A percentile compares a stretch with the other conserved stretches of the same genome.
phyloP scores from a whole-genome alignment of 2,888 invertebrate genomes.

The Nasonia oneida region DNA sequence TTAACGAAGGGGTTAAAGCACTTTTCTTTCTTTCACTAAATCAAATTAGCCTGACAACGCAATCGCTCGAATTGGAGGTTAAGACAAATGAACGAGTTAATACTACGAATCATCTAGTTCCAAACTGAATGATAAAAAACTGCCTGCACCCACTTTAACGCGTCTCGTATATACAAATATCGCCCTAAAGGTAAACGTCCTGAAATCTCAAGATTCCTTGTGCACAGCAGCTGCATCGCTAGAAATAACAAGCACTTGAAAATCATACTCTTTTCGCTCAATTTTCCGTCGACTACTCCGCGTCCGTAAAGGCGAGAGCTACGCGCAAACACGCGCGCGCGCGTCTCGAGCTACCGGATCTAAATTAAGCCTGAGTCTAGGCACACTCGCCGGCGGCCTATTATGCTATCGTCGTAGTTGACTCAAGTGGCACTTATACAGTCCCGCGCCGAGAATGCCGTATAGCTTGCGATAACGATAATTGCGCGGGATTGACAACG shows the following conservation, averaged over 20 bases:
- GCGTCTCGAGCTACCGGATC: constrained; percentile 35
- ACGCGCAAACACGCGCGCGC: constrained; percentile 12
- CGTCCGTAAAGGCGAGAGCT: neutral
- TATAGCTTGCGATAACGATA: constrained; percentile 48
- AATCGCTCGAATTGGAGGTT: neutral
- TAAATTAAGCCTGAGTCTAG: constrained; percentile 45
- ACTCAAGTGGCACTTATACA: constrained; percentile 56
- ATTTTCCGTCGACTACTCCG: constrained; percentile 54
- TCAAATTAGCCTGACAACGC: neutral
- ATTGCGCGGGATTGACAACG: constrained; percentile 55
- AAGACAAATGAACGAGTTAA: neutral
- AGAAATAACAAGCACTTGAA: constrained; percentile 1
- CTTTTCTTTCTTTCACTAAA: neutral
- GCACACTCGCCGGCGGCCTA: constrained; percentile 16
- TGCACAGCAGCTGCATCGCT: neutral
- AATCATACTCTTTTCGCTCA: constrained; percentile 38
- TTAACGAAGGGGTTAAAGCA: neutral
- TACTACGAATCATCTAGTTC: neutral
- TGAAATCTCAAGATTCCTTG: constrained; percentile 9
- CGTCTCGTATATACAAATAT: neutral
- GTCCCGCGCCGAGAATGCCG: constrained; percentile 44
- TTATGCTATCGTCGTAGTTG: constrained; percentile 57
- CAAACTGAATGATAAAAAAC: constrained; percentile 11
- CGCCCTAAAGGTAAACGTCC: neutral
- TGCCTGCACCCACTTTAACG: neutral